Conservation (phyloP, 1,140 invertebrate species). For the Drosophila kurseongensis region DNA sequence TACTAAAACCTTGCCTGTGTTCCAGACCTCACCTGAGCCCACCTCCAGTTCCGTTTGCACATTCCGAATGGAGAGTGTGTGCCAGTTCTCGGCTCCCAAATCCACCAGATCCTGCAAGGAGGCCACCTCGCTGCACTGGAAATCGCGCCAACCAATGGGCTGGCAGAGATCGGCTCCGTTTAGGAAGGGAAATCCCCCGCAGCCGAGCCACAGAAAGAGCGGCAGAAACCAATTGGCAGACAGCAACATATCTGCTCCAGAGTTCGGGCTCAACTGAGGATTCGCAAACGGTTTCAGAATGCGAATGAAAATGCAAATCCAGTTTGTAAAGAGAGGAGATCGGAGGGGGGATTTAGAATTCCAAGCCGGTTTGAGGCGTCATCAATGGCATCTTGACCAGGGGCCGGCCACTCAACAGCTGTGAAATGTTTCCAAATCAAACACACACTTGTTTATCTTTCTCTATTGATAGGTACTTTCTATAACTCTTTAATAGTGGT, state of each 20-base stretch:
- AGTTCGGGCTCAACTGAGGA: slow-evolving; percentile 48
- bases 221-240: slow-evolving; percentile 18
- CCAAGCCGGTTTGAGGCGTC: slow-evolving; percentile 46
- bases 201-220: slow-evolving; percentile 35
- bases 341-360: neutral
- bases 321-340: slow-evolving; percentile 22
- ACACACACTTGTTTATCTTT: slow-evolving; percentile 38
- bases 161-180: slow-evolving; percentile 44
- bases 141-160: slow-evolving; percentile 52
- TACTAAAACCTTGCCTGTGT: neutral
- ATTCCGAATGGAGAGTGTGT: slow-evolving; percentile 46
- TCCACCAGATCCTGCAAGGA: slow-evolving; percentile 52
- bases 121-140: slow-evolving; percentile 49
- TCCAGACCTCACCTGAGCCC: slow-evolving; percentile 2
- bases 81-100: slow-evolving; percentile 36
- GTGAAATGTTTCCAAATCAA: slow-evolving; percentile 29
- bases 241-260: slow-evolving; percentile 54
- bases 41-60: slow-evolving; percentile 43
- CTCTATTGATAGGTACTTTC: slow-evolving; percentile 54
- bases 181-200: slow-evolving; percentile 2
- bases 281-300: slow-evolving; percentile 16
- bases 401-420: slow-evolving; percentile 34
- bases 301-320: slow-evolving; percentile 43
- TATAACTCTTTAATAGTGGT: slow-evolving; percentile 76
- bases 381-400: slow-evolving; percentile 6